Percentiles rank a stretch among this genome's conserved stretches.
These are phyloP conservation scores for Thaumatotibia leucotreta DNA, from an alignment of 1,140 invertebrate species.

Conservation along the genomic window DNA sequence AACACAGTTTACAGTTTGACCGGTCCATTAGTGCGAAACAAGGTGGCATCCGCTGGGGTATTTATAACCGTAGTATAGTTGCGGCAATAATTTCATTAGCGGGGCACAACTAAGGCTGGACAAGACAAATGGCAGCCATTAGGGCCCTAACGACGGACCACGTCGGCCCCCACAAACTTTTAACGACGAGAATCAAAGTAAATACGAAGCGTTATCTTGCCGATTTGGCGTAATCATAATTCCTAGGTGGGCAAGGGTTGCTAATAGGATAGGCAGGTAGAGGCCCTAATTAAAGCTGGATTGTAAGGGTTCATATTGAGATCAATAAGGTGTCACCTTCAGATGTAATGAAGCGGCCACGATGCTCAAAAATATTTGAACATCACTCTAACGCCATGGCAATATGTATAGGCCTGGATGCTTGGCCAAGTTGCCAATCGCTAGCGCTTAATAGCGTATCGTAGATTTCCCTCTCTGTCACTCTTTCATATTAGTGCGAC, in stretches of 20 bases:
- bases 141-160: slow-evolving; percentile 71
- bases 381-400: no score
- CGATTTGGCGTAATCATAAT: slow-evolving; percentile 68
- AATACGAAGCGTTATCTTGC: slow-evolving; percentile 70
- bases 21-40: slow-evolving; percentile 74
- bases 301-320: neutral
- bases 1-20: slow-evolving; percentile 76
- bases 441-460: no score
- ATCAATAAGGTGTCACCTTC: neutral
- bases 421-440: no score
- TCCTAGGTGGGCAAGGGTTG: slow-evolving; percentile 47
- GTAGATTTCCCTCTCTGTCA: no score
- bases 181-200: slow-evolving; percentile 75
- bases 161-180: slow-evolving; percentile 69
- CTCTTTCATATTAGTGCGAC: no score
- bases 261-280: slow-evolving; percentile 39
- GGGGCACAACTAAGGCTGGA: slow-evolving; percentile 72
- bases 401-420: no score
- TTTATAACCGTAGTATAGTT: slow-evolving; percentile 76
- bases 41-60: slow-evolving; percentile 71
- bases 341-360: neutral
- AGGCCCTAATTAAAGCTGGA: neutral
- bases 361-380: no score
- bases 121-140: slow-evolving; percentile 75
- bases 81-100: slow-evolving; percentile 76